Conservation (phyloP, 92 coral and sea anemone genomes). For the Nematostella vectensis region DNA sequence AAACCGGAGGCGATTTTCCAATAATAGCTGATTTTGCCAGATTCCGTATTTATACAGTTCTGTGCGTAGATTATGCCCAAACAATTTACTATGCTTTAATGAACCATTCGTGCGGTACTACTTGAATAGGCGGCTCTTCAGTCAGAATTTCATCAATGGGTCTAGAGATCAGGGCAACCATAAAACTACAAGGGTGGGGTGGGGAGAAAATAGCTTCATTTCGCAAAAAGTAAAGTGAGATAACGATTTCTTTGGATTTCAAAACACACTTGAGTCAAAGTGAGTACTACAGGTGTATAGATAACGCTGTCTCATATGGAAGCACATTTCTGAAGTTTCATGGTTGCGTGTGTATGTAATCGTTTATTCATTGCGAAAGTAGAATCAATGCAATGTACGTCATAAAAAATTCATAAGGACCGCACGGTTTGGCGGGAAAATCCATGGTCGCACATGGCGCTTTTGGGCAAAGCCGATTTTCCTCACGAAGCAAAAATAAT, state of each 20-base stretch:
- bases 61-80: too few species aligned
- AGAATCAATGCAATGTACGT: not conserved
- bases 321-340: not conserved
- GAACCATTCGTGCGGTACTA: not conserved
- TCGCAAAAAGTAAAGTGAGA: too few species aligned
- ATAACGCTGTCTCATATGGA: too few species aligned
- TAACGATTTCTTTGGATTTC: too few species aligned
- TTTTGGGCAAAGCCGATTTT: too few species aligned
- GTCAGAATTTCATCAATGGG: not conserved
- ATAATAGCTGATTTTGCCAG: too few species aligned
- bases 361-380: not conserved
- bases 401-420: not conserved
- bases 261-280: too few species aligned
- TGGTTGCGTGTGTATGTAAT: not conserved
- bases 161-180: not conserved
- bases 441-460: too few species aligned
- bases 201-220: not conserved
- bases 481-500: too few species aligned
- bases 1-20: too few species aligned
- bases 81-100: not conserved
- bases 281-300: not conserved
- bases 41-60: too few species aligned
- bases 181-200: not conserved
- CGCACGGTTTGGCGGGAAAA: constrained; percentile 7
- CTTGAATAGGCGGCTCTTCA: not conserved